These are phyloP conservation scores for Rhombomys opimus DNA, from an alignment of 2,113 vertebrate species.

Conservation along the genomic window DNA sequence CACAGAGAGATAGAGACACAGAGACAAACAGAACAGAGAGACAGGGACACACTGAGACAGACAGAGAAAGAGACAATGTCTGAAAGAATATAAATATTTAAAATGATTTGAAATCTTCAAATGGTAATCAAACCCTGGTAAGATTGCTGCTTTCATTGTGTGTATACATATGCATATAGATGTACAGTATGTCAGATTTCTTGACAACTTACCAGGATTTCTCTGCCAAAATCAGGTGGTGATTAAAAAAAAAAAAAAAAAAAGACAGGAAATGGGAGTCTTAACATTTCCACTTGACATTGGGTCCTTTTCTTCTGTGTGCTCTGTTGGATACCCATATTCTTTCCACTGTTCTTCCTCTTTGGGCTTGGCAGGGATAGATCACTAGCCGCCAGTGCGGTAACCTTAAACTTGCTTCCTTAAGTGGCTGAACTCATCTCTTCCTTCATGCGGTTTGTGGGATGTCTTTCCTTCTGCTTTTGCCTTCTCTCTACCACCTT, in stretches of 20 bases:
- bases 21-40: neutral
- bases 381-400: conserved; percentile 21
- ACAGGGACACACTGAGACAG: neutral
- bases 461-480: neutral
- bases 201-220: conserved; percentile 17
- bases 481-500: conserved; percentile 41
- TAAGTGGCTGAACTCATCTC: conserved; percentile 69
- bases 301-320: conserved; percentile 4
- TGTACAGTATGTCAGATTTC: neutral
- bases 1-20: neutral
- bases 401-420: conserved; percentile 55
- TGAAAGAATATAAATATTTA: neutral
- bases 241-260: too few relatives aligned
- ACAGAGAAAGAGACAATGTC: neutral
- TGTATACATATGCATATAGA: neutral
- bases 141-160: neutral
- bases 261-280: neutral
- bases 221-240: neutral
- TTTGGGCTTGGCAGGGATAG: conserved; percentile 52
- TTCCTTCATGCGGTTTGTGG: conserved; percentile 73
- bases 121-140: neutral
- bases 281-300: conserved; percentile 45
- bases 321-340: conserved; percentile 29
- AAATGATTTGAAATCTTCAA: neutral
- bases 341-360: conserved; percentile 39